Evolutionary conservation across 37 sponge, comb jelly and placozoan species (phyloP).

Genomic region (Haliclona indistincta): DNA sequence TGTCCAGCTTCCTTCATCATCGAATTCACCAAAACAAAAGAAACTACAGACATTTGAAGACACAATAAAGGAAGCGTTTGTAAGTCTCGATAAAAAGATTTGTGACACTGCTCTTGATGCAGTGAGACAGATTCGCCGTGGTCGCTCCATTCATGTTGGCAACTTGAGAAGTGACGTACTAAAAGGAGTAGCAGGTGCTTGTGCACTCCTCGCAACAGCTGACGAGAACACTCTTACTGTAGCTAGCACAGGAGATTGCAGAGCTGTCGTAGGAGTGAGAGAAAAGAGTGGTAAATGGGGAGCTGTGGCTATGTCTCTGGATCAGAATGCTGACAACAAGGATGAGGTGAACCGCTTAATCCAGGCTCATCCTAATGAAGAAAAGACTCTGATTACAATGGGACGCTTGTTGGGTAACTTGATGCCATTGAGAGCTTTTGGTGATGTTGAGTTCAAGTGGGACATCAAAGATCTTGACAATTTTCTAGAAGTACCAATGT

Average conservation of each 20-base stretch:
- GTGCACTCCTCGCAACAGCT: constrained; percentile 52
- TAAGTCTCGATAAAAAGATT: constrained; percentile 46
- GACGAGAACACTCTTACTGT: constrained; percentile 40
- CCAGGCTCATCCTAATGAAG: constrained; percentile 79
- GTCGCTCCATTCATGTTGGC: constrained; percentile 46
- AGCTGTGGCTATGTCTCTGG: constrained; percentile 61
- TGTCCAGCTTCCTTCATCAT: background rate
- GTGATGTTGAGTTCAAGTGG: constrained; percentile 89
- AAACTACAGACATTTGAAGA: constrained; percentile 2
- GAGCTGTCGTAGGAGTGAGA: constrained; percentile 68
- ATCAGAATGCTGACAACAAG: constrained; percentile 70
- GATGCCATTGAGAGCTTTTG: constrained; percentile 87
- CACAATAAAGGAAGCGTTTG: constrained; percentile 30
- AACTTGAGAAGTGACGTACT: constrained; percentile 33
- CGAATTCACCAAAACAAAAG: background rate
- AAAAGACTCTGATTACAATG: constrained; percentile 42
- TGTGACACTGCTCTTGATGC: constrained; percentile 41
- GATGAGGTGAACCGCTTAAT: constrained; percentile 68
- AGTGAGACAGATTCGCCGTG: constrained; percentile 25
- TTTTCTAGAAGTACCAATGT: constrained; percentile 15
- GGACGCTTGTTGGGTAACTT: constrained; percentile 71
- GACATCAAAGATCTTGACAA: constrained; percentile 32
- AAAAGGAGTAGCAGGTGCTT: constrained; percentile 65
- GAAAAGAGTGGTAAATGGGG: constrained; percentile 33
- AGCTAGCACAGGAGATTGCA: constrained; percentile 86